Evolutionary conservation across 2,888 invertebrate genomes (phyloP).

Genomic region (Noctua fimbriata): DNA sequence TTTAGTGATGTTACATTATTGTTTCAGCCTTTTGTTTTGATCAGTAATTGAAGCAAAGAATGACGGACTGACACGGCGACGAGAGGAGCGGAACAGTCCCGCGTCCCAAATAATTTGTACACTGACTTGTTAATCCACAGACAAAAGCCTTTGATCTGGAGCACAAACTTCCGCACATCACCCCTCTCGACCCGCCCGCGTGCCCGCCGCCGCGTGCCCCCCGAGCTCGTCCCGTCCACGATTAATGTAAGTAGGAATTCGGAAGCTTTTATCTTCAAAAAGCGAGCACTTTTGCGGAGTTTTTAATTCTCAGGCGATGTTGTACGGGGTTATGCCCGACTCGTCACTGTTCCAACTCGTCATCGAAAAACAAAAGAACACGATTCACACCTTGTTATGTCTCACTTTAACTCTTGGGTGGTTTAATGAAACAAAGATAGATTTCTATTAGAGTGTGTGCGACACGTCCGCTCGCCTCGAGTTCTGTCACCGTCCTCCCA

Average conservation of each 20-base stretch:
- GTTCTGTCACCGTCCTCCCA: too few relatives aligned
- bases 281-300: conserved; percentile 68
- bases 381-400: too few relatives aligned
- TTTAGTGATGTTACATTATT: too few relatives aligned
- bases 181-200: conserved; percentile 5
- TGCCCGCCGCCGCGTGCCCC: neutral
- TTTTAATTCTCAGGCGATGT: conserved; percentile 64
- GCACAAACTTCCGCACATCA: conserved; percentile 72
- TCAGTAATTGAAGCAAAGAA: too few relatives aligned
- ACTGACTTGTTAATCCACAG: conserved; percentile 80
- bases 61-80: neutral
- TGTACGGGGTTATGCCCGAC: neutral
- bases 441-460: too few relatives aligned
- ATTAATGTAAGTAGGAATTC: conserved; percentile 72
- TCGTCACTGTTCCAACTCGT: too few relatives aligned
- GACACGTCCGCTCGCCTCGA: too few relatives aligned
- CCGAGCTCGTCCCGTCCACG: conserved; percentile 44
- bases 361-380: too few relatives aligned
- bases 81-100: conserved; percentile 20
- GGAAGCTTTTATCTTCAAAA: conserved; percentile 75
- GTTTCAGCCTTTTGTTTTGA: neutral
- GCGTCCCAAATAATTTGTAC: conserved; percentile 73
- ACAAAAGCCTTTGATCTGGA: conserved; percentile 84
- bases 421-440: too few relatives aligned
- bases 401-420: too few relatives aligned